A percentile compares a stretch with the other conserved stretches of the same genome.
Conservation (phyloP, 2,113 vertebrate genomes). For the Nymphicus hollandicus region DNA sequence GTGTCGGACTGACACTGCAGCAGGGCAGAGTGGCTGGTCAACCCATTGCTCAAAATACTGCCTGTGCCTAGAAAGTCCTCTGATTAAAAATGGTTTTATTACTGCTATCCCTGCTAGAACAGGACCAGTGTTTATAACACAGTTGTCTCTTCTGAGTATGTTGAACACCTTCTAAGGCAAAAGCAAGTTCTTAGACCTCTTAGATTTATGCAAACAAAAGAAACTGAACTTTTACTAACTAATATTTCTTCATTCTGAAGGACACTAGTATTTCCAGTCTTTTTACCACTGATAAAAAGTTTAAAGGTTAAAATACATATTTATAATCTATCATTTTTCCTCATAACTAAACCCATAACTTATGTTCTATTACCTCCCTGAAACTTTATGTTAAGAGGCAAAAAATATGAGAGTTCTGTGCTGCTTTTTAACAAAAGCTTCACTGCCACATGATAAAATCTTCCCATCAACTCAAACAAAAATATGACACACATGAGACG, state of each 20-base stretch:
- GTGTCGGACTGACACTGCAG: neutral
- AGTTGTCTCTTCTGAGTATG: neutral
- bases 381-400: neutral
- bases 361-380: neutral
- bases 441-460: neutral
- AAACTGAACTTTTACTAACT: neutral
- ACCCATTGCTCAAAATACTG: neutral
- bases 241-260: neutral
- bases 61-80: neutral
- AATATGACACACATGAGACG: neutral
- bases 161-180: neutral
- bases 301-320: neutral
- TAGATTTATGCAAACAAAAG: neutral
- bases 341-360: neutral
- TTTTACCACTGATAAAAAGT: neutral
- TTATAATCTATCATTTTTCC: neutral
- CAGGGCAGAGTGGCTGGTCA: neutral
- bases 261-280: neutral
- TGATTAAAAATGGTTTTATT: neutral
- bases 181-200: neutral
- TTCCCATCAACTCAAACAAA: constrained; percentile 5
- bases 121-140: neutral
- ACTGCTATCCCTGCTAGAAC: neutral
- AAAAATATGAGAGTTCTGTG: neutral
- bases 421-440: neutral